Evolutionary conservation across 2,113 vertebrate species (phyloP).

Genomic region (Emydura subglobosa): DNA sequence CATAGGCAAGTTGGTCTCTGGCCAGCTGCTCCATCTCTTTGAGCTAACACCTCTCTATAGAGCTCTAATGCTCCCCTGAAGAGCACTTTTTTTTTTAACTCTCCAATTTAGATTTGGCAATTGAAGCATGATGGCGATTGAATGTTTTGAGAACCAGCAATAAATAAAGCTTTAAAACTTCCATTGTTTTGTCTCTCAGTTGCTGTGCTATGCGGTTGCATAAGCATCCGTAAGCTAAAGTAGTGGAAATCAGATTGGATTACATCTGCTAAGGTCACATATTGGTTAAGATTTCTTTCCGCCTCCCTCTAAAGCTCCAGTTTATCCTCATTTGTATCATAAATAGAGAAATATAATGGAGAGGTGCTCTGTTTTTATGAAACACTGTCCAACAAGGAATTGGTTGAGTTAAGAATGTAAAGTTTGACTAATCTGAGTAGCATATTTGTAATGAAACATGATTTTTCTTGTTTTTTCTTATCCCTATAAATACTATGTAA

Average conservation of each 20-base stretch:
- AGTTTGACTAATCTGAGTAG: conserved; percentile 36
- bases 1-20: conserved; percentile 70
- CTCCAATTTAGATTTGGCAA: conserved; percentile 79
- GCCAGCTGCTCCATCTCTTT: conserved; percentile 81
- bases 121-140: conserved; percentile 66
- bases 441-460: conserved; percentile 6
- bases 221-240: conserved; percentile 67
- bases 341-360: conserved; percentile 43
- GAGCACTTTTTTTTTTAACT: conserved; percentile 61
- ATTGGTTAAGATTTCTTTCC: conserved; percentile 60
- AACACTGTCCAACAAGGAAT: conserved; percentile 35
- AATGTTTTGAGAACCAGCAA: conserved; percentile 78
- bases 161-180: conserved; percentile 80
- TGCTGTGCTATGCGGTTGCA: conserved; percentile 68
- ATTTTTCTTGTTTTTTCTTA: not conserved
- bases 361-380: conserved; percentile 50
- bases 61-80: conserved; percentile 76
- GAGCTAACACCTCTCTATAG: conserved; percentile 72
- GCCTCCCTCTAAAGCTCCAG: conserved; percentile 1
- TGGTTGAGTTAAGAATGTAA: conserved; percentile 37
- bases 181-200: conserved; percentile 75
- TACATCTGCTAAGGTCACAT: conserved; percentile 69
- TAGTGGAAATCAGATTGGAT: conserved; percentile 63
- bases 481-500: not conserved
- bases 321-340: conserved; percentile 65